Conservation (phyloP, 2,113 vertebrate genomes). For the Nerophis lumbriciformis region DNA sequence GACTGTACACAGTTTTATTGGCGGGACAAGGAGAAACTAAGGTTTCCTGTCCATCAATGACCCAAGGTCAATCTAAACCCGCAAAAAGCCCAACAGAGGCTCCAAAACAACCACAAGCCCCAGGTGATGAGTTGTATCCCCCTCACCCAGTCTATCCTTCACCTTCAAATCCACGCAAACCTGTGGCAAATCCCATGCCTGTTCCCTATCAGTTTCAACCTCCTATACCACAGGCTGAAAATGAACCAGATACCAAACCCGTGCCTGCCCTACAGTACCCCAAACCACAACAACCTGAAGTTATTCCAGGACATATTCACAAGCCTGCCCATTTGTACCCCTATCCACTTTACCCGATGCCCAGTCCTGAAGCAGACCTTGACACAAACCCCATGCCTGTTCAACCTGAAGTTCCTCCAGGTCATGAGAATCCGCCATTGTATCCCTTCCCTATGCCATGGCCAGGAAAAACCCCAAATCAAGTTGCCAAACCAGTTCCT, state of each 20-base stretch:
- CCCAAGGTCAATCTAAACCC: conserved; percentile 1
- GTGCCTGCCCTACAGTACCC: neutral
- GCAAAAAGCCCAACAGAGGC: neutral
- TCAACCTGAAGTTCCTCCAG: too few species aligned
- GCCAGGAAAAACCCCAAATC: too few species aligned
- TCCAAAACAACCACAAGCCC: neutral
- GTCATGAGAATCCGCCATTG: too few species aligned
- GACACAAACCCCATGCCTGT: too few species aligned
- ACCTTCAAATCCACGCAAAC: conserved; percentile 8
- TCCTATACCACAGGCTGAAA: neutral
- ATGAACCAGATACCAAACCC: neutral
- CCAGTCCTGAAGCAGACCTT: neutral
- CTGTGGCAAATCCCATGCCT: neutral
- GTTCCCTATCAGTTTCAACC: neutral
- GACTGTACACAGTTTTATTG: conserved; percentile 55
- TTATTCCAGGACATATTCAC: neutral
- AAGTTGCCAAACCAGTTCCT: too few species aligned
- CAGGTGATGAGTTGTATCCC: neutral
- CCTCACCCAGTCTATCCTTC: neutral
- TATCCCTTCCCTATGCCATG: too few species aligned
- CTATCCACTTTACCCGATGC: neutral
- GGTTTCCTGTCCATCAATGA: conserved; percentile 55
- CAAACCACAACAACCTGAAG: neutral
- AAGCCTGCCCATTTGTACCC: neutral
- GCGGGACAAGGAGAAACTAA: conserved; percentile 32